Conservation (phyloP, 92 coral and sea anemone genomes). For the Galaxea fascicularis region DNA sequence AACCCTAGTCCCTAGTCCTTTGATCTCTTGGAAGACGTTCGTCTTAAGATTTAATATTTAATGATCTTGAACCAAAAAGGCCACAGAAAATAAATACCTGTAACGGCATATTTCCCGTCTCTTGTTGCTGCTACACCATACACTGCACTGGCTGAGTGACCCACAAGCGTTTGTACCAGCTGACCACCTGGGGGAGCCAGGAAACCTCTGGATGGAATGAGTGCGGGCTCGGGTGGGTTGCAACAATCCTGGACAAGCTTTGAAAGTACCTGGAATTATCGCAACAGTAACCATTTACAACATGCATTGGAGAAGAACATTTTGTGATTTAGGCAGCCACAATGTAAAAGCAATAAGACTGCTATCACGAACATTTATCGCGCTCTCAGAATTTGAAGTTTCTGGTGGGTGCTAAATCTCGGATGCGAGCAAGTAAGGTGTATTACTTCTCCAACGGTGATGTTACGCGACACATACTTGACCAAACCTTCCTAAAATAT, state of each 20-base stretch:
- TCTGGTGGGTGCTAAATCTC: no score
- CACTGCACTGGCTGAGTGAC: conserved; percentile 71
- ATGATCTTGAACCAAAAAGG: no score
- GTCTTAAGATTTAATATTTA: no score
- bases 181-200: conserved; percentile 94
- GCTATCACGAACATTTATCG: no score
- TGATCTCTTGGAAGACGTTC: no score
- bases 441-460: no score
- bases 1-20: no score
- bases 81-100: conserved; percentile 62
- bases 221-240: conserved; percentile 71
- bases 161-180: conserved; percentile 82
- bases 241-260: conserved; percentile 72
- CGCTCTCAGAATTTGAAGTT: no score
- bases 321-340: background rate
- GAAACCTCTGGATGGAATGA: conserved; percentile 84
- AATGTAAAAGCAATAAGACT: no score
- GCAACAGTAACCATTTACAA: background rate
- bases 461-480: no score
- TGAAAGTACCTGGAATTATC: conserved; percentile 46
- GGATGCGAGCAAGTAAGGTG: no score
- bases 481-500: no score
- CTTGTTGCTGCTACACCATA: conserved; percentile 77
- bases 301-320: background rate
- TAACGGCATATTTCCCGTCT: conserved; percentile 68